Percentiles rank a stretch among this genome's conserved stretches.
phyloP scores from a whole-genome alignment of 2,797 vertebrate genomes.

The Squalus acanthias region DNA sequence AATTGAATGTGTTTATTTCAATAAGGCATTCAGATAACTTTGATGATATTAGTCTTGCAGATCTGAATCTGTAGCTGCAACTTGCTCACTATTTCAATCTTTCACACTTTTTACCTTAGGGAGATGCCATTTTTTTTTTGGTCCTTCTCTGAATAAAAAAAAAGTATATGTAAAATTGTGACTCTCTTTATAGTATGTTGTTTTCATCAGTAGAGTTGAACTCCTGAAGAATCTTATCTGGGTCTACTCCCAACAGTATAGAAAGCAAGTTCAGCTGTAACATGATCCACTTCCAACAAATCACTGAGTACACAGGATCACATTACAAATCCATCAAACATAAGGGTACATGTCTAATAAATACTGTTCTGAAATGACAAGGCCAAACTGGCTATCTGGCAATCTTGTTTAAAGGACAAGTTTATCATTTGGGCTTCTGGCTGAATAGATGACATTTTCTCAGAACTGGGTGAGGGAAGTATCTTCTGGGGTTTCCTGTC shows the following conservation, averaged over 20 bases:
- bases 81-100: neutral
- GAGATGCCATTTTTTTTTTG: neutral
- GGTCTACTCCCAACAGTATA: slow-evolving; percentile 6
- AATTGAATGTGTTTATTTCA: neutral
- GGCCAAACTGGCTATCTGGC: neutral
- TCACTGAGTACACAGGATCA: slow-evolving; percentile 21
- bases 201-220: neutral
- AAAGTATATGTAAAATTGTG: neutral
- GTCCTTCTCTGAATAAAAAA: neutral
- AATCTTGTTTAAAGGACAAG: slow-evolving; percentile 16
- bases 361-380: slow-evolving; percentile 31
- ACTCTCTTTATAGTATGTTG: neutral
- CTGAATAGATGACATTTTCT: slow-evolving; percentile 22
- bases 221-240: slow-evolving; percentile 20
- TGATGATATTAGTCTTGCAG: neutral
- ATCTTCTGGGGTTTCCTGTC: slow-evolving; percentile 30
- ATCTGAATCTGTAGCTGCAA: neutral
- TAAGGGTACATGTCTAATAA: slow-evolving; percentile 25
- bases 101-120: neutral
- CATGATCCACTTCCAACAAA: slow-evolving; percentile 17
- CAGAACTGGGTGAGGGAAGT: neutral
- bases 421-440: slow-evolving; percentile 13
- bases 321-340: slow-evolving; percentile 30
- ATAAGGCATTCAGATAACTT: neutral
- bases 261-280: neutral